Percentiles rank a stretch among this genome's conserved stretches.
Evolutionary conservation across 2,113 vertebrate species (phyloP).

Genomic region (Xiphophorus couchianus): DNA sequence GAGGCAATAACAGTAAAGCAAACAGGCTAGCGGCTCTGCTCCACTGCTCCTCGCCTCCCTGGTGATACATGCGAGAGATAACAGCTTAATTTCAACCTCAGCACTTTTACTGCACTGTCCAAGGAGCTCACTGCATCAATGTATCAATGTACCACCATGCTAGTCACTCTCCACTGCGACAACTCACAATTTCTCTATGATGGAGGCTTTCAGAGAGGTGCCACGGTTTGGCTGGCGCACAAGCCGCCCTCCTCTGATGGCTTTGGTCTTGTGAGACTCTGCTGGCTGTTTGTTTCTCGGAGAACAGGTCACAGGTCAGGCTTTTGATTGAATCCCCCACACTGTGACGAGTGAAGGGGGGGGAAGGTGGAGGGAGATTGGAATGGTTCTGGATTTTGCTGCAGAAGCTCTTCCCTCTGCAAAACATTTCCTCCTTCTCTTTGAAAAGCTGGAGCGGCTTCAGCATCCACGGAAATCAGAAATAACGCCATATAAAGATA

Average conservation of each 20-base stretch:
- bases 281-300: conserved; percentile 68
- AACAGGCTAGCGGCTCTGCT: conserved; percentile 65
- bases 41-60: conserved; percentile 60
- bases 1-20: conserved; percentile 74
- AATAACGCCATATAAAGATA: not conserved
- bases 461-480: conserved; percentile 2
- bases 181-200: conserved; percentile 60
- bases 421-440: conserved; percentile 61
- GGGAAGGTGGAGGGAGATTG: conserved; percentile 21
- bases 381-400: conserved; percentile 63
- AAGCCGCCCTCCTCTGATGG: conserved; percentile 66
- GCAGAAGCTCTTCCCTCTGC: conserved; percentile 66
- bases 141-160: conserved; percentile 68
- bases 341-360: conserved; percentile 58
- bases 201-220: conserved; percentile 62
- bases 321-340: conserved; percentile 73
- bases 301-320: conserved; percentile 67
- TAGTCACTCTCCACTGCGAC: conserved; percentile 75
- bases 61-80: conserved; percentile 75
- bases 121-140: conserved; percentile 66
- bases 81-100: conserved; percentile 77
- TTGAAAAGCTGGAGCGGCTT: conserved; percentile 57
- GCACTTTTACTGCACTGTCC: conserved; percentile 76
- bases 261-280: conserved; percentile 64
- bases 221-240: conserved; percentile 49